These are phyloP conservation scores for Meandrina meandrites DNA, from an alignment of 92 coral and sea anemone genomes.

Conservation along the genomic window DNA sequence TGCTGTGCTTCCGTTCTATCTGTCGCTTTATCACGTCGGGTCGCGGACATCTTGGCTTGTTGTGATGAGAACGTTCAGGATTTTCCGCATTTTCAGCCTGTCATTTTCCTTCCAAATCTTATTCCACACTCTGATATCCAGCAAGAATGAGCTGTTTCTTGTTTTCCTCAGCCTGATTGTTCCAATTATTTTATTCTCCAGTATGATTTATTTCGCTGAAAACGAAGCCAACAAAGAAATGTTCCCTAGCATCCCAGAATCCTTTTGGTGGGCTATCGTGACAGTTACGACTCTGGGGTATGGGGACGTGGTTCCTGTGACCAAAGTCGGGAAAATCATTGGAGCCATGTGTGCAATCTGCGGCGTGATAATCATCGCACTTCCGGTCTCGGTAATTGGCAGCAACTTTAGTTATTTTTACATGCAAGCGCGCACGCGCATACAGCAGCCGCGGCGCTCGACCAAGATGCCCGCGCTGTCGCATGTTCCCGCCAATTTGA, in stretches of 20 bases:
- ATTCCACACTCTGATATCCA: slow-evolving; percentile 86
- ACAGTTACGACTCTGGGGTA: slow-evolving; percentile 97
- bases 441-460: slow-evolving; percentile 84
- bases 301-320: slow-evolving; percentile 93
- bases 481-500: slow-evolving; percentile 70
- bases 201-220: slow-evolving; percentile 93
- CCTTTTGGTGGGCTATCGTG: slow-evolving; percentile 99
- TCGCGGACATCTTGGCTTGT: slow-evolving; percentile 83
- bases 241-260: slow-evolving; percentile 93
- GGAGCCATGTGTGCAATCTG: slow-evolving; percentile 93
- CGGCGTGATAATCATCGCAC: slow-evolving; percentile 94
- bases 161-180: slow-evolving; percentile 85
- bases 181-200: slow-evolving; percentile 89
- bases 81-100: slow-evolving; percentile 82
- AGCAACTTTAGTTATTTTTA: slow-evolving; percentile 91
- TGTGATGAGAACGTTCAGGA: slow-evolving; percentile 78
- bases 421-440: slow-evolving; percentile 97
- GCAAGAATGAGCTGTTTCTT: slow-evolving; percentile 88
- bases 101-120: slow-evolving; percentile 94
- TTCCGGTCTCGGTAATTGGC: slow-evolving; percentile 96
- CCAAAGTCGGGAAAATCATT: slow-evolving; percentile 89
- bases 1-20: slow-evolving; percentile 85
- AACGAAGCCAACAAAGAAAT: slow-evolving; percentile 81
- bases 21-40: slow-evolving; percentile 65
- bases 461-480: slow-evolving; percentile 47